These are phyloP conservation scores for Meganola albula DNA, from an alignment of 2,888 invertebrate genomes.

Conservation along the genomic window DNA sequence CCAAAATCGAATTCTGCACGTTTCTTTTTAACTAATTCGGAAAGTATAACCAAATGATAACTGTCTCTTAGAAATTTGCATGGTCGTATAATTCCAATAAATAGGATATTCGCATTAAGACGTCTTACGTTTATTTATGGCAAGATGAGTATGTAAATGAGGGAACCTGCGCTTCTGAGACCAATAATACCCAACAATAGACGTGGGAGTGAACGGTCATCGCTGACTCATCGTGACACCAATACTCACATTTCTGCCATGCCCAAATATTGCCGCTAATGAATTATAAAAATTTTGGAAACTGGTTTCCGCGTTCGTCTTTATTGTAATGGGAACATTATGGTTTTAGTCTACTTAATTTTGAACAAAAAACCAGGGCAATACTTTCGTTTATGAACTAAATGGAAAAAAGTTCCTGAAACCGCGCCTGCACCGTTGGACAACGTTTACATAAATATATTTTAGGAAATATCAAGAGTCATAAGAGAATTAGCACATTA, in stretches of 20 bases:
- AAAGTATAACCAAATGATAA: constrained; percentile 28
- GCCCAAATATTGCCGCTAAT: constrained; percentile 48
- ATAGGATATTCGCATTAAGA: too few relatives aligned
- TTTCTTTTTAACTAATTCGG: too few relatives aligned
- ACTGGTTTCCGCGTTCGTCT: constrained; percentile 28
- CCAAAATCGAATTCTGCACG: too few relatives aligned
- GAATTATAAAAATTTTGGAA: constrained; percentile 41
- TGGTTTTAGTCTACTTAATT: constrained; percentile 26
- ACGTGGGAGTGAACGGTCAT: constrained; percentile 42
- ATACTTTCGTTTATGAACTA: constrained; percentile 19
- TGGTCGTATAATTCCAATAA: constrained; percentile 24
- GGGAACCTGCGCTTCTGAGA: constrained; percentile 31
- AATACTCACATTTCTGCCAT: constrained; percentile 32
- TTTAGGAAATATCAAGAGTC: constrained; percentile 35
- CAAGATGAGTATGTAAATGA: constrained; percentile 42
- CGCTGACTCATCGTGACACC: constrained; percentile 53
- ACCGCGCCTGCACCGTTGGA: constrained; percentile 38
- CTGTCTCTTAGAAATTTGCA: constrained; percentile 22
- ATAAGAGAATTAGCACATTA: constrained; percentile 18
- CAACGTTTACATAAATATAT: constrained; percentile 33
- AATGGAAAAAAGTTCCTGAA: constrained; percentile 20
- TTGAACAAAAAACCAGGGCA: constrained; percentile 23
- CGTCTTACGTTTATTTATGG: constrained; percentile 33
- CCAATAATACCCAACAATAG: constrained; percentile 22
- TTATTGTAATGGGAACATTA: constrained; percentile 19